Evolutionary conservation across 1,140 invertebrate species (phyloP), one percentile per base, ranked within the genome.

Genomic region (Drosophila suzukii): DNA sequence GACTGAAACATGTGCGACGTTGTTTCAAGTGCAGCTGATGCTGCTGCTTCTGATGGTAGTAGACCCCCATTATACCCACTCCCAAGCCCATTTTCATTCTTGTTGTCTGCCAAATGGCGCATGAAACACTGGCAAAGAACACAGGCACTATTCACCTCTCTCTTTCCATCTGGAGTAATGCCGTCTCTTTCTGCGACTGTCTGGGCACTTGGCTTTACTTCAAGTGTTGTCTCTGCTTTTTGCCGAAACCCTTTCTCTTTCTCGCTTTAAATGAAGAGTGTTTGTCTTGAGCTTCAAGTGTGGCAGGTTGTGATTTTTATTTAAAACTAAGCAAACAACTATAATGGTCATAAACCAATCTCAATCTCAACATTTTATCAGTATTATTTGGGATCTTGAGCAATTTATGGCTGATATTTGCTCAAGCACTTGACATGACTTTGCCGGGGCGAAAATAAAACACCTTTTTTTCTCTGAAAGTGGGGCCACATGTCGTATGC

Each of bases 301-400:
- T 83, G 83, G 83, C 83, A 75, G 85, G 79, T 88, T 86, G 77
- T 83, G 83, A 86, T 86, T 86, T 86, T 86, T 78, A 76, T 82
- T 83, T 88, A 82, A 88, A 83, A 65, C 71, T 75, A 57, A 75
- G 39, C 77, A 86, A 59, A 71, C 59, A 62, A 68, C 44, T 49
- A 43, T 63, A 77, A 65, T 71, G 58, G 32, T 50, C 51, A 67
- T 49, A 53, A 53, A 53, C 60, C 46, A 56, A 71, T 63, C 39
- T 75, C 60, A 51, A 49, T 63, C 39, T 75, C 60, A 51, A 49
- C 66, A 60, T 58, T 71, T 78, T 60, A 78, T 70, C 70, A 39
- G 57, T 60, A 43, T 30, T 36, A 56, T 47, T 59, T 47, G 38
- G 27, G 63, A 57, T 78, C 81, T 79, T 55, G 65, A 75, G 61